Conservation (phyloP, 2,113 vertebrate genomes). For the Charina bottae region DNA sequence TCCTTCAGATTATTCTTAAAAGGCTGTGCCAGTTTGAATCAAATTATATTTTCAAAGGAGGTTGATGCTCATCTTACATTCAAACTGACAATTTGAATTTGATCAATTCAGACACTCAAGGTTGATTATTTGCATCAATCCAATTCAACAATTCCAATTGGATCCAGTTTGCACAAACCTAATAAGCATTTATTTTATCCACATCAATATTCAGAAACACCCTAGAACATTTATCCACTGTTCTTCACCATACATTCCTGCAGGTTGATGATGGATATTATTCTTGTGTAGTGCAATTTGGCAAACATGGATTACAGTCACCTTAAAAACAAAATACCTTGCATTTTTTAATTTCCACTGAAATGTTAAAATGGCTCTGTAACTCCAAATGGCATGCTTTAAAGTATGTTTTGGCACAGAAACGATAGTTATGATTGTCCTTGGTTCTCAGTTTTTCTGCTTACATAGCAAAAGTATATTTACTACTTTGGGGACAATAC, state of each 20-base stretch:
- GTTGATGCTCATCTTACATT: not conserved
- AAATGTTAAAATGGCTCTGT: not conserved
- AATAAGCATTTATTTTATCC: not conserved
- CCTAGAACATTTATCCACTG: not conserved
- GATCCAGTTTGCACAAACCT: not conserved
- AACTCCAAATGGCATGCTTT: not conserved
- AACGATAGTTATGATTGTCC: not conserved
- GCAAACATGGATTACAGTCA: not conserved
- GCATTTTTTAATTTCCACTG: not conserved
- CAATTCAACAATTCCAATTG: not conserved
- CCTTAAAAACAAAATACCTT: not conserved
- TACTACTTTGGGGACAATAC: not conserved
- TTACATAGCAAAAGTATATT: rapidly evolving
- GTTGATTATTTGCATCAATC: not conserved
- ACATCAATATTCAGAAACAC: not conserved
- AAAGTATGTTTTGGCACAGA: not conserved
- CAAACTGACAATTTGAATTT: not conserved
- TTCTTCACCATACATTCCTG: not conserved
- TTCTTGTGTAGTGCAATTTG: not conserved
- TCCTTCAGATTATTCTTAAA: not conserved
- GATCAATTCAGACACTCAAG: not conserved
- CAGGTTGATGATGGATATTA: not conserved
- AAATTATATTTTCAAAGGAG: not conserved
- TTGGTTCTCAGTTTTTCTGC: not conserved
- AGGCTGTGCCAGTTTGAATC: not conserved